Conservation (phyloP, 35 echinoderm and acorn worm species). For the Patiria miniata region DNA sequence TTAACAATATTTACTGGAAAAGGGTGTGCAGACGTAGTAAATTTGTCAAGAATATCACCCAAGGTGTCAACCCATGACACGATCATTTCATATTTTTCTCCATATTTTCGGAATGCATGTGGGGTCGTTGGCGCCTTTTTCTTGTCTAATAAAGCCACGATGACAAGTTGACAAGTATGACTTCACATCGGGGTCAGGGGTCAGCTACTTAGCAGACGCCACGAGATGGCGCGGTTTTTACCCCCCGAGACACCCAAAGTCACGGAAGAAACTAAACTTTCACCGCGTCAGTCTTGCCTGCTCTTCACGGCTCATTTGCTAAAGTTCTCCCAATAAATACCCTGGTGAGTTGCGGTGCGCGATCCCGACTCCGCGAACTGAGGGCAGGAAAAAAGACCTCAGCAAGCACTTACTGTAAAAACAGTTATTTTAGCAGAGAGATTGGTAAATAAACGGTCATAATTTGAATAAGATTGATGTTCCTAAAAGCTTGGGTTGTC, state of each 20-base stretch:
- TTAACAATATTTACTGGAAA: too few species aligned
- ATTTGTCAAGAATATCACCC: too few species aligned
- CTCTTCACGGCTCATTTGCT: slow-evolving; percentile 10
- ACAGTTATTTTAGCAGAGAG: slow-evolving; percentile 17
- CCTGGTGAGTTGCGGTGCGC: slow-evolving; percentile 12
- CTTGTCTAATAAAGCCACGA: neutral
- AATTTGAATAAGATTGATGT: slow-evolving; percentile 11
- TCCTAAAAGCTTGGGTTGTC: neutral
- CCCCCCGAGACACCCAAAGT: slow-evolving; percentile 23
- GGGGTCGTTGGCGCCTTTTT: too few species aligned
- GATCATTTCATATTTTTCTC: too few species aligned
- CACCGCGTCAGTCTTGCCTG: neutral
- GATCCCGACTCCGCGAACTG: neutral
- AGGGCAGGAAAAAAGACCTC: neutral
- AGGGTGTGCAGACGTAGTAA: too few species aligned
- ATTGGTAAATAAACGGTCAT: slow-evolving; percentile 12
- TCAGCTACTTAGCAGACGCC: slow-evolving; percentile 5
- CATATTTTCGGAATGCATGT: too few species aligned
- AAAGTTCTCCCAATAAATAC: slow-evolving; percentile 2
- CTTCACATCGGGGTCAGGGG: neutral
- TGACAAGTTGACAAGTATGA: slow-evolving; percentile 5
- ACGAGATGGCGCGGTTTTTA: neutral
- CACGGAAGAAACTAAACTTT: neutral
- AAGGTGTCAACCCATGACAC: too few species aligned
- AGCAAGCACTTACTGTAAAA: neutral